Evolutionary conservation across 1,140 invertebrate genomes (phyloP).

Genomic region (Amphibalanus amphitrite): DNA sequence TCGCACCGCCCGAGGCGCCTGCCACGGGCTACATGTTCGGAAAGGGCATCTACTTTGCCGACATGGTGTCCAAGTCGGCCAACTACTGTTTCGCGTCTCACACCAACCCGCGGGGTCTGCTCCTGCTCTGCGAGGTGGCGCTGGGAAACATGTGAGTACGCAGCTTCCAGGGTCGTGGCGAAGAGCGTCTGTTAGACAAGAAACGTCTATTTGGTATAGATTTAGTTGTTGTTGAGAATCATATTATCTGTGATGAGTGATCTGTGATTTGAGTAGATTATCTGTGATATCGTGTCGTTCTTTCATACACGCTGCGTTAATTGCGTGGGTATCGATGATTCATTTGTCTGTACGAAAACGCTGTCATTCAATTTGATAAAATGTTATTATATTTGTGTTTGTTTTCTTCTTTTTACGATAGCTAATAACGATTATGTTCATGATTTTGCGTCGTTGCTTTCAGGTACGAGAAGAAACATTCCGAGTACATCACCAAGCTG

Average conservation of each 20-base stretch:
- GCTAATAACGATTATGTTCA: no score
- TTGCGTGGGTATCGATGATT: no score
- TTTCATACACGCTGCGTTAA: constrained; percentile 17
- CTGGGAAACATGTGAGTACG: constrained; percentile 67
- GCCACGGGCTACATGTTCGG: constrained; percentile 97
- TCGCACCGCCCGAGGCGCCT: constrained; percentile 89
- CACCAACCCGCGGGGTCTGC: constrained; percentile 50
- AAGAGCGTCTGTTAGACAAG: no score
- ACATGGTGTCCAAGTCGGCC: constrained; percentile 97
- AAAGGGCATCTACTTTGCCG: constrained; percentile 89
- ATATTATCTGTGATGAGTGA: constrained; percentile 9
- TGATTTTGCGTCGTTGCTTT: constrained; percentile 5
- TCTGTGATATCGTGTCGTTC: constrained; percentile 1
- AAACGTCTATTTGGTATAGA: not conserved
- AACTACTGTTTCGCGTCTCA: constrained; percentile 81
- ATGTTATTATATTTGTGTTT: no score
- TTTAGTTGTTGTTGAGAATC: not conserved
- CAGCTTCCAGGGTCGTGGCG: no score
- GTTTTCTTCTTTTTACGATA: no score
- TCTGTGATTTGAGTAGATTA: not conserved
- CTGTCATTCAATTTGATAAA: no score
- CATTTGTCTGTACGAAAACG: no score
- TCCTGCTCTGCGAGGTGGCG: constrained; percentile 89
- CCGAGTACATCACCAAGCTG: constrained; percentile 58
- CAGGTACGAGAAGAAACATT: constrained; percentile 46